Percentiles rank a stretch among this genome's conserved stretches.
phyloP scores from a whole-genome alignment of 2,888 invertebrate genomes.

The Phasia obesa region DNA sequence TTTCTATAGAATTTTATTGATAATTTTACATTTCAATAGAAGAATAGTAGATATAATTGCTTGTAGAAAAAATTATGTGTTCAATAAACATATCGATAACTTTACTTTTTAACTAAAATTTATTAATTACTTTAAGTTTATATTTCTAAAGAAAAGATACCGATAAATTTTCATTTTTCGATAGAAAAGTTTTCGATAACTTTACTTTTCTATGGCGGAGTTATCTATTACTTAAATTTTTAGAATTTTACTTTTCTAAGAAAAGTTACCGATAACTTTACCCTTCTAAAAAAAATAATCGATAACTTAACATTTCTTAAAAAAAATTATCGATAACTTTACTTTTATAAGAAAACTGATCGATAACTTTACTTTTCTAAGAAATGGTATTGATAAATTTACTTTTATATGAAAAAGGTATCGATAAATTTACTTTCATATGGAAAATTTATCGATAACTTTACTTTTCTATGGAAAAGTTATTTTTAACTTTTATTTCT shows the following conservation, averaged over 20 bases:
- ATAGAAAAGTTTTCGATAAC: background rate
- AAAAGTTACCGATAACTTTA: background rate
- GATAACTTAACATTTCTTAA: too few species aligned
- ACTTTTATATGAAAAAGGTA: too few species aligned
- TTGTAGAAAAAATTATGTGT: too few species aligned
- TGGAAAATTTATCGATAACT: too few species aligned
- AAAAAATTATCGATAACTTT: too few species aligned
- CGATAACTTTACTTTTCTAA: too few species aligned
- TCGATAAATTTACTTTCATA: background rate
- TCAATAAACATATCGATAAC: background rate
- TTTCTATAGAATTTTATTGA: background rate
- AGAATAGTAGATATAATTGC: too few species aligned
- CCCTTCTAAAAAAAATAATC: too few species aligned
- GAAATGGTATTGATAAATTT: too few species aligned
- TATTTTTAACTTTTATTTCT: background rate
- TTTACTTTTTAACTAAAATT: background rate
- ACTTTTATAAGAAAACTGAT: too few species aligned
- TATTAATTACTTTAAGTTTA: background rate
- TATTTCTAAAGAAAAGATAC: background rate
- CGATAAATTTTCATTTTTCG: background rate
- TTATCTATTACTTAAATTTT: background rate
- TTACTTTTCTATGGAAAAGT: background rate
- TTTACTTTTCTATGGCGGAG: background rate
- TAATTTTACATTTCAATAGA: background rate
- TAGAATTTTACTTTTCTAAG: too few species aligned